Evolutionary conservation across 2,113 vertebrate genomes (phyloP), one percentile per base, ranked within the genome.

Genomic region (Procapra przewalskii): DNA sequence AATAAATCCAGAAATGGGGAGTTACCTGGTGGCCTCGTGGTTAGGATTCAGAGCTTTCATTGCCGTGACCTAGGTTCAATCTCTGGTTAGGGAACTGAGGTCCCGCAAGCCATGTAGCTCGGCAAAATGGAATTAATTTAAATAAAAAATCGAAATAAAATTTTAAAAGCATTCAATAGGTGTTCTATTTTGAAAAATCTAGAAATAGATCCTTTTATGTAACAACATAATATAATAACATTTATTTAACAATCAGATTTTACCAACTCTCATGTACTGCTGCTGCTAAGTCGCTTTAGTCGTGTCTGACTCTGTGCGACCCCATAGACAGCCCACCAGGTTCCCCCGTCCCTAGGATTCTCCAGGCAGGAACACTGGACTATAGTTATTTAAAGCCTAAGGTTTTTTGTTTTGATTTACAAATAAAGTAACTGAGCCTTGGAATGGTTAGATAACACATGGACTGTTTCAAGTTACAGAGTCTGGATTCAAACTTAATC

Each of bases 341-440:
- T 12, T 50, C 48, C 48, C 48, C 12, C 11, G 48, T 50, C 48
- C 48, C 48, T 50, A 50, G 48, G 48, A 50, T 50, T 50, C 48
- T 50, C 48, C 48, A 50, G 48, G 48, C 48, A 48, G 3, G 48
- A 50, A 50, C 48, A 50, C 48, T 50, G 48, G 12, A 50, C 48
- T 82, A 4, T 75, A 71, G 40, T 96, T 87, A 71, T 10, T 81
- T 96, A 92, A 88, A 91, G 40, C 25, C 15, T 89, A 48, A 55
- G 25, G 40, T 90, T 96, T 96, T 96, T 89, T 91, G 43, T 52
- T 57, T 67, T 94, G 15, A 80, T 93, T 88, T 88, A 77, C 5
- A 93, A 21, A 13, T 59, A 55, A 86, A 95, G 23, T 85, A 86
- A 60, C 83, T 88, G 45, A 95, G 9, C 7, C 48, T 92, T 94